phyloP scores from a whole-genome alignment of 2,113 vertebrate genomes.

The Megaceryle torquata region DNA sequence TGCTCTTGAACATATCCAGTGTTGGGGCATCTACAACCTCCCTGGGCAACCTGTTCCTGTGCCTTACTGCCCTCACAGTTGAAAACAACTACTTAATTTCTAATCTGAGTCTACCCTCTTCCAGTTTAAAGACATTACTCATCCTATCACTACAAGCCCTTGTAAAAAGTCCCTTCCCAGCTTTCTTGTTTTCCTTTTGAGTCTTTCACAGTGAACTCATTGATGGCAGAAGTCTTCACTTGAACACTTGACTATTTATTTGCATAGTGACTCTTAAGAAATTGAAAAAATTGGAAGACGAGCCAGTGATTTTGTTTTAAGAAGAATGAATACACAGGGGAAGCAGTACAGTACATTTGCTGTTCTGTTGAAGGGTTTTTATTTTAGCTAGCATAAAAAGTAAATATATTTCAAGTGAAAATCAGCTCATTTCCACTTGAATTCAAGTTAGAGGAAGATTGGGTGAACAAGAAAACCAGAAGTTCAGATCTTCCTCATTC shows the following conservation, averaged over 20 bases:
- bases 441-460: neutral
- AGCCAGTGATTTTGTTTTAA: neutral
- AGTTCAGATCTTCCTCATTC: neutral
- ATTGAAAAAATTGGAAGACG: neutral
- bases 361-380: neutral
- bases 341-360: neutral
- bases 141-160: too few relatives aligned
- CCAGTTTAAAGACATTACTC: too few relatives aligned
- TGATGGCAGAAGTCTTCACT: neutral
- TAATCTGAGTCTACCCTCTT: too few relatives aligned
- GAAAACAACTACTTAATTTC: too few relatives aligned
- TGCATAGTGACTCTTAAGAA: neutral
- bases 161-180: too few relatives aligned
- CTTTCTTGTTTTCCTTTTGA: neutral
- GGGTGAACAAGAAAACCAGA: neutral
- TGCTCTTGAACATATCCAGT: too few relatives aligned
- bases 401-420: neutral
- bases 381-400: neutral
- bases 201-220: neutral
- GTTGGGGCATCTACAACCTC: too few relatives aligned
- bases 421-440: neutral
- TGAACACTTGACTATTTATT: conserved; percentile 21
- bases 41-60: too few relatives aligned
- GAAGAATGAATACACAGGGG: neutral
- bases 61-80: too few relatives aligned